Conservation (phyloP, 2,888 invertebrate genomes). For the Eudemis profundana region DNA sequence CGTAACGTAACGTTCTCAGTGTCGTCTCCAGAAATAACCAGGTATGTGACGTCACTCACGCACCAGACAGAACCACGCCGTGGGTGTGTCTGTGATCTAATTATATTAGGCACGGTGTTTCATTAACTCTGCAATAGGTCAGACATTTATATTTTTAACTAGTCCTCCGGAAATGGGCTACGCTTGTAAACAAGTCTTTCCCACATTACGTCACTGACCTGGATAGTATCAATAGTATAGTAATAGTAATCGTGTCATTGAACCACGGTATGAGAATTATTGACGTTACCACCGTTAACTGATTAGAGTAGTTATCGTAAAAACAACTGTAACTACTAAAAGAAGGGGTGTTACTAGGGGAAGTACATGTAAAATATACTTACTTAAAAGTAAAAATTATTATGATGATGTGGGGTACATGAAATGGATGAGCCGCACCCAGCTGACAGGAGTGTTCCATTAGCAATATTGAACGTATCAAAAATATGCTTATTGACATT, state of each 20-base stretch:
- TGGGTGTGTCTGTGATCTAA: constrained; percentile 69
- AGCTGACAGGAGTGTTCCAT: constrained; percentile 9
- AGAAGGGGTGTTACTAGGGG: neutral
- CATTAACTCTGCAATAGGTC: constrained; percentile 62
- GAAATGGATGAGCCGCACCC: constrained; percentile 7
- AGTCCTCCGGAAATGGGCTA: constrained; percentile 9
- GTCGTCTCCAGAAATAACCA: constrained; percentile 51
- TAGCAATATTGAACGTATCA: constrained; percentile 26
- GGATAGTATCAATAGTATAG: too few species aligned
- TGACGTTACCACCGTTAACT: neutral
- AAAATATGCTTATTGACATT: constrained; percentile 19
- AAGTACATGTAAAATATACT: neutral
- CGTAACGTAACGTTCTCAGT: constrained; percentile 35
- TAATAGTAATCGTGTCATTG: constrained; percentile 23
- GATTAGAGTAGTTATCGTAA: neutral
- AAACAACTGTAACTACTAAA: neutral
- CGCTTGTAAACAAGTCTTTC: constrained; percentile 14
- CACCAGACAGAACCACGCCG: constrained; percentile 58
- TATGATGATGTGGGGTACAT: neutral
- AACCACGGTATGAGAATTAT: neutral
- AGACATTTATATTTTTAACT: constrained; percentile 48
- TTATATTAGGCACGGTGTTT: constrained; percentile 62
- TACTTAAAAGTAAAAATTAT: neutral
- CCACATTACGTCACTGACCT: constrained; percentile 25
- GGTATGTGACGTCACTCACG: constrained; percentile 55